phyloP scores from a whole-genome alignment of 1,140 invertebrate genomes.

The Drosophila sechellia region DNA sequence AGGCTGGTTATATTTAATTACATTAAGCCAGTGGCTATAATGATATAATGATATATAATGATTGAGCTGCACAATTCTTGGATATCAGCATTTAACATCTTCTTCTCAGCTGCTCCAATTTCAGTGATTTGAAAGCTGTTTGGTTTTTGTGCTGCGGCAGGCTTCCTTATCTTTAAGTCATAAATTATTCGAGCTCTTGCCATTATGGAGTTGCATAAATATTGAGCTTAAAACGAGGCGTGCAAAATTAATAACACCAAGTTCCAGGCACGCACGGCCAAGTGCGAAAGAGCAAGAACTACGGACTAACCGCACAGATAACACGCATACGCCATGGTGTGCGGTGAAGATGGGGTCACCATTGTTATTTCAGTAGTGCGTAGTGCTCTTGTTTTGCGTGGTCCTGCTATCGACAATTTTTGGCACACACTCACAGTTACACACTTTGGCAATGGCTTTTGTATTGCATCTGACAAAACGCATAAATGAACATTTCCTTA shows the following conservation, averaged over 20 bases:
- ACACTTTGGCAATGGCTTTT: constrained; percentile 28
- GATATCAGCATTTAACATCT: too few relatives aligned
- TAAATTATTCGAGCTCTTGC: constrained; percentile 63
- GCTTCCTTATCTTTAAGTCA: constrained; percentile 14
- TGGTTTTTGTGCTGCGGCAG: not conserved
- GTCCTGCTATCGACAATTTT: constrained; percentile 43
- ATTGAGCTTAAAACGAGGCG: constrained; percentile 54
- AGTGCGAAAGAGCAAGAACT: not conserved
- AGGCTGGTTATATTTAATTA: too few relatives aligned
- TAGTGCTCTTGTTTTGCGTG: constrained; percentile 13
- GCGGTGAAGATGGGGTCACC: constrained; percentile 5
- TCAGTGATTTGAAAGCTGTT: not conserved
- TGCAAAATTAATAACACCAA: constrained; percentile 62
- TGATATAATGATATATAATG: too few relatives aligned
- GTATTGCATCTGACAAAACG: constrained; percentile 53
- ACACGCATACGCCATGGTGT: constrained; percentile 70
- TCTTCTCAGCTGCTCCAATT: not conserved
- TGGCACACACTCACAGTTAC: constrained; percentile 6
- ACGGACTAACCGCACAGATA: constrained; percentile 56
- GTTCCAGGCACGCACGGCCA: constrained; percentile 25
- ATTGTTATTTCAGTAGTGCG: constrained; percentile 29
- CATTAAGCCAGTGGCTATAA: too few relatives aligned
- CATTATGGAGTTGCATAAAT: constrained; percentile 69
- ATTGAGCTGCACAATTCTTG: too few relatives aligned
- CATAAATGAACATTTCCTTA: constrained; percentile 75